Percentiles rank a stretch among this genome's conserved stretches.
Evolutionary conservation across 2,797 vertebrate species (phyloP).

Genomic region (Pangasius djambal): DNA sequence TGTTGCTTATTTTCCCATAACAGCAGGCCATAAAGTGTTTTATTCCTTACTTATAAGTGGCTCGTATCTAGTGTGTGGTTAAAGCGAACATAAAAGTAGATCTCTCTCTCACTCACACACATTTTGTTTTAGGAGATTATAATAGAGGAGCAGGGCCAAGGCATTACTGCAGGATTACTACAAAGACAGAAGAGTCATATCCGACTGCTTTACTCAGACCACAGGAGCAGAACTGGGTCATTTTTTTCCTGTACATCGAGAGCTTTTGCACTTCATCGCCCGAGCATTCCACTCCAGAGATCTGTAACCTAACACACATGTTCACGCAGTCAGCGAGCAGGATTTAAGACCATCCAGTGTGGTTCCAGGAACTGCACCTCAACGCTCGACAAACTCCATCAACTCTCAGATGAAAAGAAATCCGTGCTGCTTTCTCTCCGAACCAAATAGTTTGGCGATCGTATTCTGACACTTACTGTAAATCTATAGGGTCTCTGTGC

Average conservation of each 20-base stretch:
- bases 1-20: neutral
- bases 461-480: neutral
- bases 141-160: neutral
- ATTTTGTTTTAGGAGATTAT: slow-evolving; percentile 2
- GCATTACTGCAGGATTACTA: slow-evolving; percentile 14
- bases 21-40: neutral
- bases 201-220: slow-evolving; percentile 10
- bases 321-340: neutral
- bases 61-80: neutral
- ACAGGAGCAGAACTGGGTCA: slow-evolving; percentile 5
- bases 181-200: slow-evolving; percentile 8
- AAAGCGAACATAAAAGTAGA: neutral
- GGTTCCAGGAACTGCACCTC: slow-evolving; percentile 35
- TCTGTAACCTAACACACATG: neutral
- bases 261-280: slow-evolving; percentile 7
- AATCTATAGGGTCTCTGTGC: neutral
- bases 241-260: slow-evolving; percentile 12
- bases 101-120: neutral
- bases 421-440: neutral
- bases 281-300: neutral
- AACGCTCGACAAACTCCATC: neutral
- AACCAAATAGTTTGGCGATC: neutral
- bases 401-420: neutral
- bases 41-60: neutral
- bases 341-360: slow-evolving; percentile 23